Conservation (phyloP, 2,888 invertebrate genomes). For the Oscheius onirici region DNA sequence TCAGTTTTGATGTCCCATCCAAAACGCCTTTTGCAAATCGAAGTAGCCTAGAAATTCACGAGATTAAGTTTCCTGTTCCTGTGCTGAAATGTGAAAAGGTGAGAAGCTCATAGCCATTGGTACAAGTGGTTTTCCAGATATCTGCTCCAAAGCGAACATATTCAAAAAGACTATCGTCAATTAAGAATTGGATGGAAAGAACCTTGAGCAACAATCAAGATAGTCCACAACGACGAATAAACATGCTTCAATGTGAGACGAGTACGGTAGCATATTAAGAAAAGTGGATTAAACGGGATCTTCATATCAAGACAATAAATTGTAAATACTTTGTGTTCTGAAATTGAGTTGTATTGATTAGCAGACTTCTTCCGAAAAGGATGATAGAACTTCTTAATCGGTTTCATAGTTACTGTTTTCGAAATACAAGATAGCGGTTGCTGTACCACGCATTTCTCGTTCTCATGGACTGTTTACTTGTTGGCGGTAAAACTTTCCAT, state of each 20-base stretch:
- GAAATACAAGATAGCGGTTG: too few relatives aligned
- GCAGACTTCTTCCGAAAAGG: too few relatives aligned
- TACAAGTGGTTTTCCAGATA: not conserved
- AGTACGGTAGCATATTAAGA: conserved; percentile 40
- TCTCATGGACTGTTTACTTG: too few relatives aligned
- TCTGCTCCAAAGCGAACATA: not conserved
- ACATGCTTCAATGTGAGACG: conserved; percentile 52
- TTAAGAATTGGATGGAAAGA: conserved; percentile 18
- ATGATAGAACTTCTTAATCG: too few relatives aligned
- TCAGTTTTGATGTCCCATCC: conserved; percentile 45
- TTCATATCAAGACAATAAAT: conserved; percentile 10
- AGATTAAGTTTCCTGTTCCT: conserved; percentile 30
- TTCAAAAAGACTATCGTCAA: conserved; percentile 7
- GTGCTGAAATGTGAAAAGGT: conserved; percentile 14
- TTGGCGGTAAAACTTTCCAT: too few relatives aligned
- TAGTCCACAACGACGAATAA: conserved; percentile 49
- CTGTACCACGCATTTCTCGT: too few relatives aligned
- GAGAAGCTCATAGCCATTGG: not conserved
- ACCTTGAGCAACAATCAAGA: conserved; percentile 4
- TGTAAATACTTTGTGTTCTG: not conserved
- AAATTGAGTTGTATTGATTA: too few relatives aligned
- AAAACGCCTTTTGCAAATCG: conserved; percentile 34
- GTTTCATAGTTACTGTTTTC: too few relatives aligned
- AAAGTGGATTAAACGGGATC: not conserved
- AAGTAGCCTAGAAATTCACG: conserved; percentile 35